A percentile compares a stretch with the other conserved stretches of the same genome.
Conservation (phyloP, 2,113 vertebrate genomes). For the Ellobius talpinus region DNA sequence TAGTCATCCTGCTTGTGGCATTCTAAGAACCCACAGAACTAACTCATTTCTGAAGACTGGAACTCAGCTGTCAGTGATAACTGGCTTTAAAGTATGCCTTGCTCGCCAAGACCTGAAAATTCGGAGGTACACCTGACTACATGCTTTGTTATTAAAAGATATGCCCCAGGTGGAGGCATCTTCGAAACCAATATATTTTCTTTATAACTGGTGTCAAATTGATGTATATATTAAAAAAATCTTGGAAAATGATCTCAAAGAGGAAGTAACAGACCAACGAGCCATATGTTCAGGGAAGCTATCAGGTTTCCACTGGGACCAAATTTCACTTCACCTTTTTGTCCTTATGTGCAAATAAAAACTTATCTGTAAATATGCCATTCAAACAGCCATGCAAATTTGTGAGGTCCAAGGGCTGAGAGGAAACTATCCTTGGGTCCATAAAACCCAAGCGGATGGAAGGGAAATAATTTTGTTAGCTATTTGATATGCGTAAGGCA, state of each 20-base stretch:
- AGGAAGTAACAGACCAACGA: slow-evolving; percentile 79
- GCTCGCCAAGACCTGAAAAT: slow-evolving; percentile 59
- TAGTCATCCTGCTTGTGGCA: slow-evolving; percentile 30
- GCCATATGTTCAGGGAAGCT: slow-evolving; percentile 84
- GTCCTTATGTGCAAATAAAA: slow-evolving; percentile 79
- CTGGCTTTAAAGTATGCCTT: slow-evolving; percentile 64
- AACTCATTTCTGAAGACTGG: slow-evolving; percentile 65
- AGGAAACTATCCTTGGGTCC: slow-evolving; percentile 51
- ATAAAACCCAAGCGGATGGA: slow-evolving; percentile 48
- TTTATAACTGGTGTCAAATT: slow-evolving; percentile 79
- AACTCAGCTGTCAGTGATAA: slow-evolving; percentile 69
- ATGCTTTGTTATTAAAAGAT: slow-evolving; percentile 74
- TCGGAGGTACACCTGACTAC: slow-evolving; percentile 62
- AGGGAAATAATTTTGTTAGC: slow-evolving; percentile 55
- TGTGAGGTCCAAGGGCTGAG: slow-evolving; percentile 54
- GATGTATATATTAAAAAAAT: slow-evolving; percentile 79
- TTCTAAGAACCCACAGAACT: slow-evolving; percentile 58
- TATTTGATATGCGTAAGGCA: slow-evolving; percentile 25
- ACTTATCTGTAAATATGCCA: slow-evolving; percentile 70
- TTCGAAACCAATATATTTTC: slow-evolving; percentile 78
- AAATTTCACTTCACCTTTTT: slow-evolving; percentile 83
- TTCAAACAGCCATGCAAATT: slow-evolving; percentile 77
- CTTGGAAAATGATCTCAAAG: slow-evolving; percentile 80
- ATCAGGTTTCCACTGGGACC: slow-evolving; percentile 80
- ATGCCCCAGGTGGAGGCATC: slow-evolving; percentile 74